Evolutionary conservation across 2,113 vertebrate genomes (phyloP).

Genomic region (Ctenodactylus gundi): DNA sequence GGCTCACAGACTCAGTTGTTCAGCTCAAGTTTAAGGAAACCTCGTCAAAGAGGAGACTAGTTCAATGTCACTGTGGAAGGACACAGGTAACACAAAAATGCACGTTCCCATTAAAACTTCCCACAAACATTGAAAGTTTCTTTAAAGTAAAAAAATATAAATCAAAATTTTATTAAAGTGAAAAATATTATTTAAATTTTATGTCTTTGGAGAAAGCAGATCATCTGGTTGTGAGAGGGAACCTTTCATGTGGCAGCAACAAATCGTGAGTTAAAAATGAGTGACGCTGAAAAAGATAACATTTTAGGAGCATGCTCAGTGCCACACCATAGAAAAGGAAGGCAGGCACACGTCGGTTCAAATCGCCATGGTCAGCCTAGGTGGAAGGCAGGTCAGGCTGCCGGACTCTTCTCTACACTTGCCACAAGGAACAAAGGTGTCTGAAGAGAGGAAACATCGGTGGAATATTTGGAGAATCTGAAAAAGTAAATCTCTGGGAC

Average conservation of each 20-base stretch:
- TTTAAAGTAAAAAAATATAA: conserved; percentile 10
- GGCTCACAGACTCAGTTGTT: not conserved
- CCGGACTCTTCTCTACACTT: not conserved
- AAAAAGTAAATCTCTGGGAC: not conserved
- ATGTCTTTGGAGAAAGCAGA: not conserved
- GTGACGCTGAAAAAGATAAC: not conserved
- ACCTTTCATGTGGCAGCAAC: not conserved
- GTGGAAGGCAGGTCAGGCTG: not conserved
- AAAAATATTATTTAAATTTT: conserved; percentile 17
- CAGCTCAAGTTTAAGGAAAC: not conserved
- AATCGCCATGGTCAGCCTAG: not conserved
- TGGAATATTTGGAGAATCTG: not conserved
- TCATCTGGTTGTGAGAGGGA: not conserved
- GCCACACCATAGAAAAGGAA: not conserved
- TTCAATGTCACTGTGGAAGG: not conserved
- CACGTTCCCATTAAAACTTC: not conserved
- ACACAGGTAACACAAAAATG: not conserved
- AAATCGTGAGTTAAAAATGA: not conserved
- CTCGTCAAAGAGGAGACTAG: not conserved
- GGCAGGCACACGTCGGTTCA: not conserved
- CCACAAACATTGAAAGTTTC: not conserved
- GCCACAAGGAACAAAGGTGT: not conserved
- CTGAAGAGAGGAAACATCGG: not conserved
- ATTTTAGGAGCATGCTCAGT: too few relatives aligned
- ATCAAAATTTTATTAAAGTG: not conserved